Evolutionary conservation across 2,113 vertebrate genomes (phyloP), one percentile per base, ranked within the genome.

Genomic region (Glaucidium brasilianum): DNA sequence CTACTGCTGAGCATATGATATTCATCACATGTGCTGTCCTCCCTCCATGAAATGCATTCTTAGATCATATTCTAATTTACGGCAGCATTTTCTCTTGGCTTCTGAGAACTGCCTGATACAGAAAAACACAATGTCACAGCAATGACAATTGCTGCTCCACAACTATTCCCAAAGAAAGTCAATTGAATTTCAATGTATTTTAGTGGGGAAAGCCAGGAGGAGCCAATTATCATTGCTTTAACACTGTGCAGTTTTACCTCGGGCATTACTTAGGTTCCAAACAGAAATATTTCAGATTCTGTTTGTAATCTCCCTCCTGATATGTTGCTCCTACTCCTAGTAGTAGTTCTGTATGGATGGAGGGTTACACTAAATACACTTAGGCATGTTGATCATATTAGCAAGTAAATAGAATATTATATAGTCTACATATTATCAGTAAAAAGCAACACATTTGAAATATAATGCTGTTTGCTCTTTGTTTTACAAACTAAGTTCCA

Each of bases 151-250:
- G 96, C 94, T 86, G 60, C 89, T 96, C 75, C 81, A 94, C 88
- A 94, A 80, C 93, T 97, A 95, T 92, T 97, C 91, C 58, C 91
- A 94, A 30, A 92, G 93, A 93, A 97, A 97, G 90, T 92, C 97
- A 96, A 98, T 96, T 96, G 97, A 97, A 97, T 98, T 98, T 98
- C 96, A 98, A 97, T 98, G 98, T 96, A 73, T 96, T 98, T 96
- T 94, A 93, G 35, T 82, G 72, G 73, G 11, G 45, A 97, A 97
- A 97, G 94, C 88, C 97, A 97, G 92, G 89, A 98, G 94, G 95
- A 98, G 96, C 90, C 96, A 97, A 98, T 98, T 98, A 97, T 88
- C 52, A 11, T 85, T 91, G 80, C 83, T 97, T 97, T 96, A 97
- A 92, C 91, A 80, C 91, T 90, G 88, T 96, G 77, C 76, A 92